Conservation (phyloP, 2,113 vertebrate genomes). For the Leptodactylus fuscus region DNA sequence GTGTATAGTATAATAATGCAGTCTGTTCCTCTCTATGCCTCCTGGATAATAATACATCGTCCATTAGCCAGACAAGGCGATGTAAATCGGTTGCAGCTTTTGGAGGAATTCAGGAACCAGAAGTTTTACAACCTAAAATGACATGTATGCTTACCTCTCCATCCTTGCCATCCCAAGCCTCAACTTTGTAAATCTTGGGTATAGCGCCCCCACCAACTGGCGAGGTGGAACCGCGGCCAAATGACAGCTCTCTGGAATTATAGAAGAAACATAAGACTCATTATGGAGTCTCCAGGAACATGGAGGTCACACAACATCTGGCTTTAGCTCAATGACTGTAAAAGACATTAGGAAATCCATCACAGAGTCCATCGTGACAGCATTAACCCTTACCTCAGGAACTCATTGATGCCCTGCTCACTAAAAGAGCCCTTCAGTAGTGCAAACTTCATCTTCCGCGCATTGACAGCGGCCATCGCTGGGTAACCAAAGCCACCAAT, state of each 20-base stretch:
- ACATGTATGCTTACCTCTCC: constrained; percentile 86
- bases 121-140: too few species aligned
- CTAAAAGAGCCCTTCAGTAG: constrained; percentile 94
- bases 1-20: too few species aligned
- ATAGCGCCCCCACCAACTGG: constrained; percentile 85
- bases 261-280: background rate
- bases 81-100: too few species aligned
- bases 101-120: too few species aligned
- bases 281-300: background rate
- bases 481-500: constrained; percentile 98
- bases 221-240: constrained; percentile 92
- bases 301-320: background rate
- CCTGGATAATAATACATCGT: background rate
- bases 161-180: constrained; percentile 94
- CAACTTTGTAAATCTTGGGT: constrained; percentile 82
- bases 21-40: too few species aligned
- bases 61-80: too few species aligned
- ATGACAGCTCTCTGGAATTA: constrained; percentile 85
- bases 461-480: constrained; percentile 94
- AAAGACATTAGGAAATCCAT: too few species aligned
- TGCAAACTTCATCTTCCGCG: constrained; percentile 96
- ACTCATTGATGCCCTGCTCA: constrained; percentile 85
- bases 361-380: background rate
- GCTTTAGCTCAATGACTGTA: too few species aligned
- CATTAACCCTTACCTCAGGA: constrained; percentile 73